These are phyloP conservation scores for Lysiphlebus fabarum DNA, from an alignment of 1,140 invertebrate genomes.

Conservation along the genomic window DNA sequence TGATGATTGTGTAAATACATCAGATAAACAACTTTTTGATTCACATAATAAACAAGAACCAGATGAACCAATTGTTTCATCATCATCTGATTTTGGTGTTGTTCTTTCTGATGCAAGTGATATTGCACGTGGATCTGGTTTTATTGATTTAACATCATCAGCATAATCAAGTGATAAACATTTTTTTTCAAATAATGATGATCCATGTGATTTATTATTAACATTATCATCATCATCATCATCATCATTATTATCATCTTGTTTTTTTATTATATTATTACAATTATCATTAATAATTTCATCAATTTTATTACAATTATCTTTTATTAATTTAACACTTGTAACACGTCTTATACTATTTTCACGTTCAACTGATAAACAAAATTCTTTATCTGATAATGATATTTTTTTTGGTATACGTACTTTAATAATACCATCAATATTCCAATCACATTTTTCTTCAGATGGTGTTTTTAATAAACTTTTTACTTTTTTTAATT, in stretches of 20 bases:
- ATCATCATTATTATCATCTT: background rate
- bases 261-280: too few species aligned
- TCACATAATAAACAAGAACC: slow-evolving; percentile 36
- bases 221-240: slow-evolving; percentile 2
- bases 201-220: slow-evolving; percentile 19
- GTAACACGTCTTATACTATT: slow-evolving; percentile 42
- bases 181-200: slow-evolving; percentile 45
- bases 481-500: slow-evolving; percentile 49
- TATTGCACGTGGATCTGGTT: slow-evolving; percentile 37
- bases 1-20: slow-evolving; percentile 38
- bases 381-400: slow-evolving; percentile 51
- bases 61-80: slow-evolving; percentile 31
- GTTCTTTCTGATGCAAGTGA: slow-evolving; percentile 43
- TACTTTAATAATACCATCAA: slow-evolving; percentile 33
- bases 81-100: slow-evolving; percentile 32
- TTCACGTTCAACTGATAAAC: slow-evolving; percentile 48
- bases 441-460: slow-evolving; percentile 33
- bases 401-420: slow-evolving; percentile 46
- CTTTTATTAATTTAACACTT: slow-evolving; percentile 7
- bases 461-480: slow-evolving; percentile 44
- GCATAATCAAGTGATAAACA: slow-evolving; percentile 49
- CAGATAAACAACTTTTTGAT: slow-evolving; percentile 43
- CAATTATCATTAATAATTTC: background rate
- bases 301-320: slow-evolving; percentile 2
- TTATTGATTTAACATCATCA: slow-evolving; percentile 44